Evolutionary conservation across 2,113 vertebrate species (phyloP).

Genomic region (Falco punctatus): DNA sequence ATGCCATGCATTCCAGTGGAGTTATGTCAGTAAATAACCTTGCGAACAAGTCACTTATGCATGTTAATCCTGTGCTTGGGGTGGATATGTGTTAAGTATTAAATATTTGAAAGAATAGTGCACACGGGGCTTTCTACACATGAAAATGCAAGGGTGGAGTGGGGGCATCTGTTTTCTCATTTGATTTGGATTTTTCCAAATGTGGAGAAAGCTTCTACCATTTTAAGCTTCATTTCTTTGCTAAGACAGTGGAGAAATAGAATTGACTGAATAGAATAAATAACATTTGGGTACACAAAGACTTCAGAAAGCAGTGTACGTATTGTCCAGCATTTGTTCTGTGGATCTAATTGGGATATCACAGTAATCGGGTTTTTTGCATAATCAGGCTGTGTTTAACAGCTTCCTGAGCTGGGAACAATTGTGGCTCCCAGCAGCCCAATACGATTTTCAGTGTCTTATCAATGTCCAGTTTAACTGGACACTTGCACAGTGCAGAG

Average conservation of each 20-base stretch:
- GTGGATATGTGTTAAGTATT: background rate
- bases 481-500: slow-evolving; percentile 31
- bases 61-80: background rate
- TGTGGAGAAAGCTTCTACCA: background rate
- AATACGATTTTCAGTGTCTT: slow-evolving; percentile 28
- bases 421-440: slow-evolving; percentile 30
- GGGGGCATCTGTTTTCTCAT: background rate
- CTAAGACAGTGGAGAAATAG: background rate
- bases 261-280: background rate
- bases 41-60: background rate
- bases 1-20: background rate
- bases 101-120: background rate
- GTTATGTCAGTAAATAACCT: background rate
- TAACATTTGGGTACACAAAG: background rate
- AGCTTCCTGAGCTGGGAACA: slow-evolving; percentile 18
- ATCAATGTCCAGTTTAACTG: slow-evolving; percentile 56
- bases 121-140: background rate
- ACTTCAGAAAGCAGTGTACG: background rate
- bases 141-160: background rate
- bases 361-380: slow-evolving; percentile 49
- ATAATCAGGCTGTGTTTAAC: slow-evolving; percentile 27
- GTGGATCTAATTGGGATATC: slow-evolving; percentile 28
- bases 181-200: background rate
- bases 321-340: slow-evolving; percentile 11
- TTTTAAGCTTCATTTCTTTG: background rate